phyloP scores from a whole-genome alignment of 2,113 vertebrate genomes.

The Mesocricetus auratus region DNA sequence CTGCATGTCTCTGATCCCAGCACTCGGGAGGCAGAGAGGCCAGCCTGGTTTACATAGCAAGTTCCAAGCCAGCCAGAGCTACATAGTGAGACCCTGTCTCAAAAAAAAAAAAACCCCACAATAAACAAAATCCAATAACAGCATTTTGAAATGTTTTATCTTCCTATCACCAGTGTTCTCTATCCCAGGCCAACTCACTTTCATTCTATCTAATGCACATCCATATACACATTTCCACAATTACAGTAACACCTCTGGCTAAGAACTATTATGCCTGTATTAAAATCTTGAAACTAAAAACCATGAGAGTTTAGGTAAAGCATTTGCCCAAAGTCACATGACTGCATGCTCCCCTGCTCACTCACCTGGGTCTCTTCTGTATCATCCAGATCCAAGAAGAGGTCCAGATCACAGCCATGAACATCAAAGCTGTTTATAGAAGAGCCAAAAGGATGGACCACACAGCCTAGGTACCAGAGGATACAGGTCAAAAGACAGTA shows the following conservation, averaged over 20 bases:
- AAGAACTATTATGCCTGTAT: background rate
- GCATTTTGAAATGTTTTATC: background rate
- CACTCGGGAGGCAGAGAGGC: background rate
- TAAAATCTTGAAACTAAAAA: background rate
- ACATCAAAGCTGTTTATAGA: conserved; percentile 93
- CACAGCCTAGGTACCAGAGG: conserved; percentile 87
- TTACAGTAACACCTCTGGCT: background rate
- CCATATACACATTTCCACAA: background rate
- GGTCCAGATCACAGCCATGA: conserved; percentile 94
- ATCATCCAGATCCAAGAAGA: conserved; percentile 93
- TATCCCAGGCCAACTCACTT: background rate
- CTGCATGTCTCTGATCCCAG: background rate
- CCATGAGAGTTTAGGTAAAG: background rate
- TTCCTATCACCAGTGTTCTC: background rate
- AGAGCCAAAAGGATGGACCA: conserved; percentile 93
- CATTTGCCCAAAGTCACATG: background rate
- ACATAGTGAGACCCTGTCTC: background rate
- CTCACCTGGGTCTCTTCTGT: conserved; percentile 90
- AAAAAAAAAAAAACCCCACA: background rate
- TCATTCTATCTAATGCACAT: background rate
- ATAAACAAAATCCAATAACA: background rate
- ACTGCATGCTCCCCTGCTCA: conserved; percentile 13
- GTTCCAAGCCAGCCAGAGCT: background rate
- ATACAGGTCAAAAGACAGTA: background rate
- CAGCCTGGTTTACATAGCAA: background rate